Base-by-base conservation (phyloP, 2,113 vertebrate genomes). In the Pomatostomus ruficeps region DNA sequence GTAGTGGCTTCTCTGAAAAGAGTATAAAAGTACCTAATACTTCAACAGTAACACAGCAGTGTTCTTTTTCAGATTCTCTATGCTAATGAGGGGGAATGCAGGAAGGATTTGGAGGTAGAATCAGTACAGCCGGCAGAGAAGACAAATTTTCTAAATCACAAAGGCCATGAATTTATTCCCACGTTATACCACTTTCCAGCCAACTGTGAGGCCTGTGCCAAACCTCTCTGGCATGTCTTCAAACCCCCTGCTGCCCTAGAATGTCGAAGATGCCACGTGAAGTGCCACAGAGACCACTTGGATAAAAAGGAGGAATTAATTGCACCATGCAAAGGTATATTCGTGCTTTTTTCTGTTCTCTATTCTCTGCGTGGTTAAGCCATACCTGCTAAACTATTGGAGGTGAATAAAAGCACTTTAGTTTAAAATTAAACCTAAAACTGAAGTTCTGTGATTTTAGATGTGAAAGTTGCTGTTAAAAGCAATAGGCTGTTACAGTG, bases 281-380 rank as follows among this genome's bases (percentile, higher is more conserved):
- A 99, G 98, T 99, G 99, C 98, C 99, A 99, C 97, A 99, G 98
- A 97, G 99, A 99, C 98, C 99, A 99, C 96, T 98, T 99, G 90
- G 99, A 99, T 98, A 99, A 98, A 98, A 99, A 99, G 96, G 99
- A 99, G 95, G 99, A 99, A 24, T 98, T 99, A 97, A 99, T 99
- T 88, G 98, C 98, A 66, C 99, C 99, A n/a, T 99, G 99, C 98
- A 99, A 99, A 99, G 99, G 99, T 99, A 97, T 36, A 26, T 11
- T 59, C 2, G 0, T 3, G 6, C 0, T 9, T 58, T 55, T 67
- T 31, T 70, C 31, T 3, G 0, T 52, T 91, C 65, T 78, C 5
- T 90, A 1, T 55, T 87, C 24, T 87, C 29, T 21, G 3, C 0
- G 0, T 52, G 20, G 40, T 72, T 61, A 80, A 85, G 76, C 45